Evolutionary conservation across 1,140 invertebrate species (phyloP).

Genomic region (Acromyrmex heyeri): DNA sequence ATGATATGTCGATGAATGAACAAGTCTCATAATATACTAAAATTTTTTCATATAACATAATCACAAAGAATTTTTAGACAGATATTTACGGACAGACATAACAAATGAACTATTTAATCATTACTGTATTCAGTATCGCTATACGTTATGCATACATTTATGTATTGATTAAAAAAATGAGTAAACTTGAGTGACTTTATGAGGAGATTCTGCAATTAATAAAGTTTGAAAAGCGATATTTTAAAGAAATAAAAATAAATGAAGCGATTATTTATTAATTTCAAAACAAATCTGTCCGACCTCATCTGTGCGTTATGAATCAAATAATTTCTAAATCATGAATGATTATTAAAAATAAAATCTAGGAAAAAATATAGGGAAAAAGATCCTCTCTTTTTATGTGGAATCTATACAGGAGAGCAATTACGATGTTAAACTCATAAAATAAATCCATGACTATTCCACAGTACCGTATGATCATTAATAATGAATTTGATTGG

Average conservation of each 20-base stretch:
- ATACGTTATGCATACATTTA: conserved; percentile 19
- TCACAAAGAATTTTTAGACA: background rate
- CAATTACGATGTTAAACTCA: background rate
- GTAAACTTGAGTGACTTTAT: background rate
- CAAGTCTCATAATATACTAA: conserved; percentile 7
- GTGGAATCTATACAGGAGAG: background rate
- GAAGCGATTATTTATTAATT: background rate
- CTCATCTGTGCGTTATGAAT: background rate
- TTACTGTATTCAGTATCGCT: background rate
- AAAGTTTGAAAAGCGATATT: conserved; percentile 20
- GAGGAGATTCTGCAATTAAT: background rate
- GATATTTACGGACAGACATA: background rate
- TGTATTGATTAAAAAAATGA: background rate
- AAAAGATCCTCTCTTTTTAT: background rate
- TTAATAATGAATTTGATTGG: conserved; percentile 2
- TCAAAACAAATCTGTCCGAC: background rate
- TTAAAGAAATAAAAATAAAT: conserved; percentile 1
- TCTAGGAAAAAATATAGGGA: background rate
- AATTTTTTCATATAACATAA: conserved; percentile 15
- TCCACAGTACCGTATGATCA: background rate
- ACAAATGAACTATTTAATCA: conserved; percentile 11
- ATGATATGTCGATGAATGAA: background rate
- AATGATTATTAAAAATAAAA: conserved; percentile 15
- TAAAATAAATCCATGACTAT: conserved; percentile 4
- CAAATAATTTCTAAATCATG: background rate